These are phyloP conservation scores for Cygnus olor DNA, from an alignment of 2,797 vertebrate species.

Conservation along the genomic window DNA sequence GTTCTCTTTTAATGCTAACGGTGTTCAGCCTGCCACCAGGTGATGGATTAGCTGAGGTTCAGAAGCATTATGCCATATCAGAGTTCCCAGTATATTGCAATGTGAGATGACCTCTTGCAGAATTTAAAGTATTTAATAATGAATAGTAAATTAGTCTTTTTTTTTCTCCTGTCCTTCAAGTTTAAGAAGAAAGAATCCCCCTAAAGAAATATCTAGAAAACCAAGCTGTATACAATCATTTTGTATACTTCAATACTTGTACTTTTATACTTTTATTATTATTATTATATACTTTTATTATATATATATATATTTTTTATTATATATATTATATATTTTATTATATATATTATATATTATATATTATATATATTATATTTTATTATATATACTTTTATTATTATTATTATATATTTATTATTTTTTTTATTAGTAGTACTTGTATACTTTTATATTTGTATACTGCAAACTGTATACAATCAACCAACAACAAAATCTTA, in stretches of 20 bases:
- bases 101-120: neutral
- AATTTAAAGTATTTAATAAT: constrained; percentile 4
- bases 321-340: no score
- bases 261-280: no score
- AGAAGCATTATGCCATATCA: constrained; percentile 26
- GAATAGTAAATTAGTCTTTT: neutral
- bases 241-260: no score
- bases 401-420: no score
- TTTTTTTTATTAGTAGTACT: no score
- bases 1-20: constrained; percentile 53
- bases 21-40: constrained; percentile 52
- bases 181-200: neutral
- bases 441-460: no score
- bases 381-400: no score
- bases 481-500: neutral
- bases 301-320: no score
- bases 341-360: no score
- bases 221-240: neutral
- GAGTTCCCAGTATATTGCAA: neutral
- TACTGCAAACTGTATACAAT: neutral
- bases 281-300: no score
- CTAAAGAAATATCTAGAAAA: neutral
- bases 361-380: no score
- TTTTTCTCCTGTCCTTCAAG: neutral
- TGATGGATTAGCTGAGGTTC: constrained; percentile 64